phyloP scores from a whole-genome alignment of 2,888 invertebrate genomes.

The Brassicogethes aeneus region DNA sequence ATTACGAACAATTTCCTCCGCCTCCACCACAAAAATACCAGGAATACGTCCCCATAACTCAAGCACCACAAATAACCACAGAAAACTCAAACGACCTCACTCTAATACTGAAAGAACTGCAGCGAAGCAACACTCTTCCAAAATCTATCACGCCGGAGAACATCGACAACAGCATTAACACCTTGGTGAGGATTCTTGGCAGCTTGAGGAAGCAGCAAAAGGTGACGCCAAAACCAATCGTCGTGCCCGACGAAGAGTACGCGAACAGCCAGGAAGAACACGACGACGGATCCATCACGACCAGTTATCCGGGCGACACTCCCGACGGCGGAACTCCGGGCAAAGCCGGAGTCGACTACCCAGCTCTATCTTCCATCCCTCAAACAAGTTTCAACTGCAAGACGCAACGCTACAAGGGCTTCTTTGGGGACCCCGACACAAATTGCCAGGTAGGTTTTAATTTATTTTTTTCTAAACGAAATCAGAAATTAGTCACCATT shows the following conservation, averaged over 20 bases:
- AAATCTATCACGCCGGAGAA: constrained; percentile 68
- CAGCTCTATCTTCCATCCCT: constrained; percentile 65
- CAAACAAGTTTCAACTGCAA: constrained; percentile 72
- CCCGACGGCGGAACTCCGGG: constrained; percentile 54
- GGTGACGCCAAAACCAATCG: constrained; percentile 28
- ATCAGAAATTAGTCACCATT: too few relatives aligned
- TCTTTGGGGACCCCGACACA: constrained; percentile 82
- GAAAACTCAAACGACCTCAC: constrained; percentile 37
- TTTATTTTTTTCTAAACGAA: neutral
- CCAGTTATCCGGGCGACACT: constrained; percentile 42
- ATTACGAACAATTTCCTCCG: constrained; percentile 8
- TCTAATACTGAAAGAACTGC: constrained; percentile 61
- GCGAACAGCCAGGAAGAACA: constrained; percentile 20
- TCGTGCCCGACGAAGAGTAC: constrained; percentile 33
- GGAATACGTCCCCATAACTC: constrained; percentile 7
- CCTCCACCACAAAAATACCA: constrained; percentile 5
- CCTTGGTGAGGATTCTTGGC: constrained; percentile 64
- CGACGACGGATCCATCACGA: constrained; percentile 23
- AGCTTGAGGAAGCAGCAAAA: constrained; percentile 51
- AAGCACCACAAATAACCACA: constrained; percentile 11
- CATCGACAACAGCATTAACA: constrained; percentile 69
- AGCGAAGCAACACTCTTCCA: constrained; percentile 62
- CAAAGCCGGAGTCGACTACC: constrained; percentile 72
- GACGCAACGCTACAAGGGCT: constrained; percentile 80
- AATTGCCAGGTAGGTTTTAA: constrained; percentile 61